phyloP scores from a whole-genome alignment of 1,140 invertebrate species.

The Olivierus martensii region DNA sequence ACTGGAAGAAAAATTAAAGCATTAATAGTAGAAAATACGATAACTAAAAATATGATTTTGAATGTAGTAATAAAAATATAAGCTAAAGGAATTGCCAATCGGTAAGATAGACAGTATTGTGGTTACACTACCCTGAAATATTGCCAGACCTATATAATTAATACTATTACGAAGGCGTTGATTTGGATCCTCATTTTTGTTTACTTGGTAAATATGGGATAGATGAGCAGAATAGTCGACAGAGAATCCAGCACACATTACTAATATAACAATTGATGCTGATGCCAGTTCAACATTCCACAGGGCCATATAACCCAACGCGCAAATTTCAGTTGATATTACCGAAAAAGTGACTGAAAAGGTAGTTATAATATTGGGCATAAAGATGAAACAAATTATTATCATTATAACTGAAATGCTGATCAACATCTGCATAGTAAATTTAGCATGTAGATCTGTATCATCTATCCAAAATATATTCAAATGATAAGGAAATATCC shows the following conservation, averaged over 20 bases:
- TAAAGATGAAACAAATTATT: constrained; percentile 85
- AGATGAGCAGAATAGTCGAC: constrained; percentile 95
- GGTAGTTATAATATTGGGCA: constrained; percentile 81
- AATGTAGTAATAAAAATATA: constrained; percentile 96
- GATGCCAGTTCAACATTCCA: constrained; percentile 91
- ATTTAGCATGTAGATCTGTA: too few relatives aligned
- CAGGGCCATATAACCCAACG: constrained; percentile 88
- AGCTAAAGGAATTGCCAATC: constrained; percentile 69
- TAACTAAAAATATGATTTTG: constrained; percentile 92
- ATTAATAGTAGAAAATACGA: constrained; percentile 84
- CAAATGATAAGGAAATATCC: too few relatives aligned
- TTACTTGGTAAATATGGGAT: constrained; percentile 89
- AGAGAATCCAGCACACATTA: constrained; percentile 96
- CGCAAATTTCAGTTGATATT: constrained; percentile 81
- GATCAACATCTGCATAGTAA: too few relatives aligned
- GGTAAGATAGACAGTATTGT: constrained; percentile 81
- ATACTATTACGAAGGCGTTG: constrained; percentile 74
- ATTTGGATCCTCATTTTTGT: constrained; percentile 28
- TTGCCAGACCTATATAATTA: constrained; percentile 78
- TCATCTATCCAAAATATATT: too few relatives aligned
- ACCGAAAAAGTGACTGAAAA: constrained; percentile 91
- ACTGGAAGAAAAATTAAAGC: constrained; percentile 82
- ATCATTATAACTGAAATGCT: constrained; percentile 65
- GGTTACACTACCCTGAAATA: constrained; percentile 84
- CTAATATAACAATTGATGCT: constrained; percentile 96